Evolutionary conservation across 2,797 vertebrate genomes (phyloP), one percentile per base, ranked within the genome.

Genomic region (Lacerta bilineata): DNA sequence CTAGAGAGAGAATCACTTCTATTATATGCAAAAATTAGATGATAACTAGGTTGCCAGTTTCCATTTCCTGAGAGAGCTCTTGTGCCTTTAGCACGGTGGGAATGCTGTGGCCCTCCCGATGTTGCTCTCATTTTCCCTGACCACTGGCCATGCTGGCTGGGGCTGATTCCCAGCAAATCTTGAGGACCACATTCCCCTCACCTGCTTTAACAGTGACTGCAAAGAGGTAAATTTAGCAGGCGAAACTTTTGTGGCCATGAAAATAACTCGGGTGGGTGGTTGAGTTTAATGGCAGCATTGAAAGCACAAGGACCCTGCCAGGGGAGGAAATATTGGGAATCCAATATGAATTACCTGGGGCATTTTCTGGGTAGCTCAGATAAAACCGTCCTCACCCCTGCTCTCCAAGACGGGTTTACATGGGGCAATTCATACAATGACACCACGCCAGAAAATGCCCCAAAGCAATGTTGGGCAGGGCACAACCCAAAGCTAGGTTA

Each of bases 371-470:
- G 0, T 4, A 43, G 95, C 95, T 95, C 97, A 98, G 88, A 86
- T 92, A 91, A 18, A 89, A 83, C 94, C 3, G 94, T 99, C 99
- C 92, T 96, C 87, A 90, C 95, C 95, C 97, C 96, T 97, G 97
- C 95, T 23, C 83, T 96, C 98, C 97, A 66, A 82, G 64, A 20
- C 94, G 97, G 94, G 88, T 98, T 98, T 98, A 90, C 86, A 95
- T 96, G 90, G 95, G 95, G 94, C 95, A 95, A 97, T 89, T 99
- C 99, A 99, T 97, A 39, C 87, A 85, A 94, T 97, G 97, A 97
- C 84, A 96, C 91, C 46, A 91, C 93, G 89, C 76, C 89, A 87
- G 90, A 96, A 90, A 68, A 96, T 85, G 84, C 90, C 90, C 86
- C 64, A 83, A 90, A 84, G 77, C 89, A 93, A 91, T 90, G 90